Evolutionary conservation across 2,797 vertebrate species (phyloP), one percentile per base, ranked within the genome.

Genomic region (Cyclopterus lumpus): DNA sequence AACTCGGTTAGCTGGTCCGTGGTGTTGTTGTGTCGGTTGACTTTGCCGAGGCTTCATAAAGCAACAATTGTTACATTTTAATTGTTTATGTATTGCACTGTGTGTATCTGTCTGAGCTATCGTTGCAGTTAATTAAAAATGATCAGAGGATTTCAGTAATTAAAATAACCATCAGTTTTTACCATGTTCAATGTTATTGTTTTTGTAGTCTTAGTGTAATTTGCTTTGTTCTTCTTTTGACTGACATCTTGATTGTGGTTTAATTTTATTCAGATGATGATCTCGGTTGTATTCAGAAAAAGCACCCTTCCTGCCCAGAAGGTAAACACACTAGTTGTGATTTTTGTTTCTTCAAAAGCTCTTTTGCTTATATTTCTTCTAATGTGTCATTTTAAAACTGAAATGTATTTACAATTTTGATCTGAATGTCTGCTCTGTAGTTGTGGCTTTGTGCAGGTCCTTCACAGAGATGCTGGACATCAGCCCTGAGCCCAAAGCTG

Each of bases 241-340:
- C 30, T 30, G 2, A 6, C 34, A 8, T 30, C 18, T 59, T 60
- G 0, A 38, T 0, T 14, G 5, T 67, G 53, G 54, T 2, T 58
- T 1, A 4, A 53, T 7, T 67, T 1, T 55, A 60, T 59, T 51
- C 62, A 40, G 54, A 62, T 93, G 90, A 93, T 93, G 91, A n/a
- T 91, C 4, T 73, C 77, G 68, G 30, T 53, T 55, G 8, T 85
- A 38, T 71, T 90, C 3, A 78, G 76, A 87, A 87, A 83, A 90
- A 71, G 73, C 76, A 24, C 40, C 2, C 22, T 82, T 18, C 76
- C 85, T 63, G 62, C 80, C 16, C 83, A 75, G 20, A 86, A 79
- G 90, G 92, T 93, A 86, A 40, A 80, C 5, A 6, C 8, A 11
- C 8, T 2, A 15, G 40, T 24, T 16, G 0, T 32, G 14, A 34